A percentile compares a stretch with the other conserved stretches of the same genome.
Evolutionary conservation across 2,113 vertebrate genomes (phyloP).

Genomic region (Spilogale gracilis): DNA sequence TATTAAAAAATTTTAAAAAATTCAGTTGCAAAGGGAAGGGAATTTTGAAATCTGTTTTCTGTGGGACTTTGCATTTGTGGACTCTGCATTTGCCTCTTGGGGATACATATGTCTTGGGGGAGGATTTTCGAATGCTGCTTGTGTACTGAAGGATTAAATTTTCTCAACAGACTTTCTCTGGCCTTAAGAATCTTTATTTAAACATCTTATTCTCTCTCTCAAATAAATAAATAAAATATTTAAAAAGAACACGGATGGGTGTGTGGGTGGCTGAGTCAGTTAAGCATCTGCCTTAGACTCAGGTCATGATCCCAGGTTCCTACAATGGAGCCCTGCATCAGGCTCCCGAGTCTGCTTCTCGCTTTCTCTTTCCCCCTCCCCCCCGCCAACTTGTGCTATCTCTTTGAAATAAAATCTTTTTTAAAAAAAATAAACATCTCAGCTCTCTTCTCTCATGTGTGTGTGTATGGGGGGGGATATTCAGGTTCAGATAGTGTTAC

Average conservation of each 20-base stretch:
- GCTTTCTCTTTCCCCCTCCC: too few relatives aligned
- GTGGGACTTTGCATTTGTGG: not conserved
- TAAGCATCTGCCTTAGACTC: too few relatives aligned
- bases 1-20: not conserved
- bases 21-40: not conserved
- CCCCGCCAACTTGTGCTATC: too few relatives aligned
- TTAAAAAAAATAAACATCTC: too few relatives aligned
- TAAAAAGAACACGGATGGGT: too few relatives aligned
- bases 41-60: constrained; percentile 39
- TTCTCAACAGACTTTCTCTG: not conserved
- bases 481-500: not conserved
- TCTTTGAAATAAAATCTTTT: too few relatives aligned
- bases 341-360: too few relatives aligned
- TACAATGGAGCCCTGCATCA: too few relatives aligned
- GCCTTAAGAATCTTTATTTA: not conserved
- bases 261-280: too few relatives aligned
- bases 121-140: constrained; percentile 9
- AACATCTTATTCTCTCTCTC: not conserved
- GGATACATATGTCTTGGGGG: not conserved
- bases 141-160: constrained; percentile 12
- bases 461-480: not conserved
- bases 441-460: not conserved
- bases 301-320: too few relatives aligned
- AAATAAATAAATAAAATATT: too few relatives aligned
- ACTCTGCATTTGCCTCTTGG: too few relatives aligned